Conservation (phyloP, 2,113 vertebrate species). For the Trematomus loennbergii region DNA sequence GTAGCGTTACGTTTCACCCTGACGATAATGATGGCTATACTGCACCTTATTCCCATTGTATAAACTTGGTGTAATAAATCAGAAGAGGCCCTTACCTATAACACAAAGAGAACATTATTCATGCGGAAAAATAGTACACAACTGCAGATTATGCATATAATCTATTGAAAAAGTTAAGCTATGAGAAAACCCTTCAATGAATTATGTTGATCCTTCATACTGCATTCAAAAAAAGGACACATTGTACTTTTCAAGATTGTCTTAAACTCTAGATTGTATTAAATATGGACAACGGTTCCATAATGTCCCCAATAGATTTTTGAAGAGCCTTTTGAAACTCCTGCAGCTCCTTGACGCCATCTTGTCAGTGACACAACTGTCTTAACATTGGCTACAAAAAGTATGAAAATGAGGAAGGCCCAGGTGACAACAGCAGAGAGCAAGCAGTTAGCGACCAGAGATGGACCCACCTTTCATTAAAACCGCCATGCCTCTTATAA, state of each 20-base stretch:
- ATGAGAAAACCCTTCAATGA: neutral
- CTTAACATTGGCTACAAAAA: too few species aligned
- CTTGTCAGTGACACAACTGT: too few species aligned
- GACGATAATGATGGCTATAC: neutral
- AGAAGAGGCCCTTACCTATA: too few species aligned
- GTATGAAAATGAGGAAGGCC: too few species aligned
- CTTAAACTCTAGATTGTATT: neutral
- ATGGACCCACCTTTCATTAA: too few species aligned
- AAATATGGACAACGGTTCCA: too few species aligned
- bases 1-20: neutral
- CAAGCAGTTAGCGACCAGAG: too few species aligned
- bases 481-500: too few species aligned
- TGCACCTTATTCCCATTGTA: neutral
- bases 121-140: neutral
- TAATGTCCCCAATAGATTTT: too few species aligned
- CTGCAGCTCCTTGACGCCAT: too few species aligned
- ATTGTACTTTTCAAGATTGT: conserved; percentile 2
- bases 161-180: neutral
- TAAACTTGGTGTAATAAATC: neutral
- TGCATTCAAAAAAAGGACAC: neutral
- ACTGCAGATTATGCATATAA: neutral
- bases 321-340: too few species aligned
- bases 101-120: neutral
- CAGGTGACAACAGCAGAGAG: too few species aligned
- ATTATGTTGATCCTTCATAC: neutral